These are phyloP conservation scores for Ciconia stormi DNA, from an alignment of 2,113 vertebrate species.

Conservation along the genomic window DNA sequence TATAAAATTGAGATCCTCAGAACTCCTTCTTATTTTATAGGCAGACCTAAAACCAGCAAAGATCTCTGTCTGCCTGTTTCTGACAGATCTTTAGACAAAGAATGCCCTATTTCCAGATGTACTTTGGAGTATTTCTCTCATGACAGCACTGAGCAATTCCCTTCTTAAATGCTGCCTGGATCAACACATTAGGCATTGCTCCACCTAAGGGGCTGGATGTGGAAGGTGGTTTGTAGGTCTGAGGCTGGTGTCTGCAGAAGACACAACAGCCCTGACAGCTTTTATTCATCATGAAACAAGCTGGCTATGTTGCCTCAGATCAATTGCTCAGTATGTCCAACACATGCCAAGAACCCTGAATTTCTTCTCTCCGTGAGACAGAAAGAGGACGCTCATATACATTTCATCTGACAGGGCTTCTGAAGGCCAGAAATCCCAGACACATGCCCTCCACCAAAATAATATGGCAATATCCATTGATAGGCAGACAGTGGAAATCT, in stretches of 20 bases:
- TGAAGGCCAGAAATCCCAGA: neutral
- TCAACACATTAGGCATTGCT: neutral
- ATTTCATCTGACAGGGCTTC: neutral
- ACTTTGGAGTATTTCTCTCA: neutral
- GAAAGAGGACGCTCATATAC: neutral
- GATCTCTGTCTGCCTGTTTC: neutral
- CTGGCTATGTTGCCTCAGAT: neutral
- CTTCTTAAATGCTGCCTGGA: neutral
- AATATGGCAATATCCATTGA: neutral
- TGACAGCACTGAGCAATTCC: neutral
- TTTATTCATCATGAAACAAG: neutral
- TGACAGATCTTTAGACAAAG: neutral
- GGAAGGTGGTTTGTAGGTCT: neutral
- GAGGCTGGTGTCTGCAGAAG: neutral
- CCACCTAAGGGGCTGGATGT: neutral
- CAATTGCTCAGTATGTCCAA: neutral
- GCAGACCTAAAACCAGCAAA: neutral
- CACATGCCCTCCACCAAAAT: rapidly evolving
- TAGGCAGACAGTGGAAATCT: neutral
- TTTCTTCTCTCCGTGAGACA: neutral
- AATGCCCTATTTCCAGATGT: neutral
- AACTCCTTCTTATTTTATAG: neutral
- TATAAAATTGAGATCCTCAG: neutral
- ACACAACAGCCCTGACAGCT: neutral
- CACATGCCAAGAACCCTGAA: neutral